Base-by-base conservation (phyloP, 2,797 vertebrate species). In the Gadopsis marmoratus region DNA sequence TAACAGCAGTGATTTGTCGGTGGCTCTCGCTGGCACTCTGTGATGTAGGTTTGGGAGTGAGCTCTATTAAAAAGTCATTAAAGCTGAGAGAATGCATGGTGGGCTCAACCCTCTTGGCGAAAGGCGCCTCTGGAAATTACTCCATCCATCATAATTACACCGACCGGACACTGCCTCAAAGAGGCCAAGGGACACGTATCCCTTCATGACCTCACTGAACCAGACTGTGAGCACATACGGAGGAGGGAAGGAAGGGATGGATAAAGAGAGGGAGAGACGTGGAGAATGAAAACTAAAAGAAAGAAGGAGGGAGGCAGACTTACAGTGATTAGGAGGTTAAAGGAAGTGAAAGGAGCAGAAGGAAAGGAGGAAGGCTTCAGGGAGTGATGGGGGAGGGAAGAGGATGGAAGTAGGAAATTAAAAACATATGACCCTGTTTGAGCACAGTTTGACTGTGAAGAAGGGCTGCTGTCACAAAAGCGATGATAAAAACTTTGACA, bases 61-160 rank as follows among this genome's bases (percentile, higher is more conserved):
- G 91, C 93, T 94, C 92, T 91, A 95, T 95, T 95, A 95, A 94
- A 95, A 95, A 95, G 91, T 93, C 94, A 94, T 95, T 95, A 95
- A 93, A 90, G 89, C 91, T 82, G 61, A 90, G 86, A 91, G 92
- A 91, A 94, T 93, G 91, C 89, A 88, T 84, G 89, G 91, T 90
- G 87, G 90, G 88, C 91, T 89, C 85, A 90, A 92, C 83, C 92
- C 92, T 88, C 90, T 92, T 89, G 91, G 92, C 88, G 51, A 91
- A 92, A 94, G 90, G 88, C 89, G 87, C 92, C 89, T 86, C 76
- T 89, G 91, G 93, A 95, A 95, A 96, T 95, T 92, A 94, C 92
- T 89, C 93, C 90, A 96, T 96, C 95, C 92, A 94, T 96, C 95
- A 96, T 95, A 95, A 95, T 96, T 96, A 95, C 92, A 93, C 90